Evolutionary conservation across 2,888 invertebrate species (phyloP), one percentile per base, ranked within the genome.

Genomic region (Horisme vitalbata): DNA sequence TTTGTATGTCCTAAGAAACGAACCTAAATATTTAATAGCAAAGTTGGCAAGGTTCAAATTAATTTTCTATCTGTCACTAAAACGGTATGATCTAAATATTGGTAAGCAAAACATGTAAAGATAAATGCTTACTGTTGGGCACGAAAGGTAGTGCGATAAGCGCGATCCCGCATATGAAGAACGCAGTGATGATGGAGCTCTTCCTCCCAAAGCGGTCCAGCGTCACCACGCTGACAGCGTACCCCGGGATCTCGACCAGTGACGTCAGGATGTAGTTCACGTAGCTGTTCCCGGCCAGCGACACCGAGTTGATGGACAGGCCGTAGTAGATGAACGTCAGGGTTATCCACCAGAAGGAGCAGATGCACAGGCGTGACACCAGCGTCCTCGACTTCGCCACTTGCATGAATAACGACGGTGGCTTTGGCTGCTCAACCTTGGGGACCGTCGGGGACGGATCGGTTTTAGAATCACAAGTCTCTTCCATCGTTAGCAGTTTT

Each of bases 251-350:
- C 71, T 90, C 94, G 12, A 93, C 91, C 30, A 93, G 65, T 0
- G 92, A 87, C 0, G 93, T 93, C 38, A 93, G 73, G 12, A 95
- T 93, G 65, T 95, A 96, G 78, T 95, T 96, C 8, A 94, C 75
- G 71, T 95, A 95, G 61, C 93, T 93, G 72, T 95, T 93, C 1
- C 95, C 95, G 10, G 92, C 92, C 33, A 96, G 79, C 0, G 93
- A 91, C 2, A 95, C 95, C 0, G 95, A 93, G 77, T 95, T 95
- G 39, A 96, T 89, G 0, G 95, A 95, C 24, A 96, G 79, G 0
- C 96, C 96, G 65, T 95, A 96, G 75, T 95, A 96, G 11, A 95
- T 93, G 53, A 96, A 93, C 0, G 94, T 93, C 61, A 94, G 93
- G 0, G 95, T 93, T 9, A 95, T 92, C 95, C 95, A 95, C 85